Evolutionary conservation across 2,888 invertebrate genomes (phyloP), one percentile per base, ranked within the genome.

Genomic region (Agrotis ipsilon): DNA sequence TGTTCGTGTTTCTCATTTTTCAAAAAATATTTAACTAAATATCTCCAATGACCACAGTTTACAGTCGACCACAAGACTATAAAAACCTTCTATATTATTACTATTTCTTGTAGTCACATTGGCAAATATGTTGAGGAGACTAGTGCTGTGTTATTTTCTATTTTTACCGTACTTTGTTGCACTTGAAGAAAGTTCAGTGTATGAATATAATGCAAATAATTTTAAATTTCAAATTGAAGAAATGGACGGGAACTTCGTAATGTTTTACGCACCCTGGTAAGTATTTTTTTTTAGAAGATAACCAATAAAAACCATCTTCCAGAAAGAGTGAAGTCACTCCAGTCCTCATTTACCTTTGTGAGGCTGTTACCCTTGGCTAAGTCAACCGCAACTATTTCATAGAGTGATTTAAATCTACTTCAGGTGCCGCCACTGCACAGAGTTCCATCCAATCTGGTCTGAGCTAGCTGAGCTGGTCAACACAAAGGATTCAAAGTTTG

Each of bases 401-500:
- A 43, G 5, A 51, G 3, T 58, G 39, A 68, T 18, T 65, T 57
- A 45, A 24, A 54, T 52, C 16, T 67, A 59, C 24, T 88, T 61
- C 74, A 98, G 99, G 98, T 98, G 98, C 89, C 98, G 98, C 0
- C 98, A 98, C 90, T 98, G 98, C 91, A 98, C 98, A 91, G 96
- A 97, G 86, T 96, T 98, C 68, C 96, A 97, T 39, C 98, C 98
- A 32, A 97, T 97, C 61, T 98, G 98, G 98, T 97, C 97, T 62
- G 97, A 97, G 86, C 92, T 98, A 68, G 98, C 97, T 0, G 97
- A 97, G 89, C 95, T 97, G 90, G 94, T 97, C 3, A 97, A 97
- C 78, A 96, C 97, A 66, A 96, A 96, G 72, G 96, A 97, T 62
- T 96, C 96, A 18, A 97, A 97, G 80, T 97, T 98, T 83, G 97